Base-by-base conservation (phyloP, 2,888 invertebrate species). In the Uropetala carovei region DNA sequence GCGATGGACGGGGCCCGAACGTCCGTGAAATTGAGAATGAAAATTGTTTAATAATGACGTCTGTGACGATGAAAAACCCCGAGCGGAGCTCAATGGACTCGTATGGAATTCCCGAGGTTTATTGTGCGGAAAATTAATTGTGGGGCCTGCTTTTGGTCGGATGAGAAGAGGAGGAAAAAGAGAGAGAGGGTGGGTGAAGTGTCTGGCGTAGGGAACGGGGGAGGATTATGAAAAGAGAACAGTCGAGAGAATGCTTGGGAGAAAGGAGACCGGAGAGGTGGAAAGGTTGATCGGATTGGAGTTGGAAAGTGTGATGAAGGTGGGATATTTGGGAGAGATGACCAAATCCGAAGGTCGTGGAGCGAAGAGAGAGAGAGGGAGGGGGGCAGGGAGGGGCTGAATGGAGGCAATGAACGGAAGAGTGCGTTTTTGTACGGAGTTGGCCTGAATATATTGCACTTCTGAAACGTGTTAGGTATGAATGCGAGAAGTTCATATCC, bases 31-130 rank as follows among this genome's bases (percentile, higher is more conserved):
- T 86, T 60, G 86, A 86, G 86, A 86, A 59, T 57, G 85, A 58
- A 85, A 85, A 85, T 60, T 86, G 86, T 86, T 86, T 60, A 86
- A 86, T 60, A 60, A 86, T 30, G 86, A 86, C 86, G 86, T 27
- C 27, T 75, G 75, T 27, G 75, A 14, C 13, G 75, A 75, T 59
- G 86, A 30, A 86, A 86, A 86, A 86, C 86, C 3, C 11, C 14
- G 14, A 27, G 85, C 59, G 27, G 27, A 16, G 60, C 75, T 14
- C 22, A 27, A 75, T 75, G 75, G 8, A 75, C 27, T 75, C 75
- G 13, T 75, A 75, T 27, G 75, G 75, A 75, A 75, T 75, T 75
- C 75, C 27, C 75, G 27, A 27, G 75, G 75, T 75, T 75, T 75
- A 75, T 75, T 75, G 75, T n/a, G 27, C 75, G 75, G 75, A 75